Percentiles rank a stretch among this genome's conserved stretches.
phyloP scores from a whole-genome alignment of 2,797 vertebrate species.

The Sebastiscus tertius region DNA sequence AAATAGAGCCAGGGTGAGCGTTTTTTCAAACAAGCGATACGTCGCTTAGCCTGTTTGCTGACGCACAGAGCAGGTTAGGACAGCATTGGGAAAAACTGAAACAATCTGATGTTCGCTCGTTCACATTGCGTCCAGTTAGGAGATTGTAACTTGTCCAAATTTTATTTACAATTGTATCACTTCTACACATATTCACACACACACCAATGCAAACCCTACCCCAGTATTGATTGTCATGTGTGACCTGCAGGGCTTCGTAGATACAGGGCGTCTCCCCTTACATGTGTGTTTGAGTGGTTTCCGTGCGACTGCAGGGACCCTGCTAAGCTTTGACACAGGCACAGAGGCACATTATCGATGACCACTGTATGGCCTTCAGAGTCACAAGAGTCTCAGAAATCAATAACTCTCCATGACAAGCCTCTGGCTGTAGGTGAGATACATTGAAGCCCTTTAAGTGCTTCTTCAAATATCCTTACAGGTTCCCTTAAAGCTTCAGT shows the following conservation, averaged over 20 bases:
- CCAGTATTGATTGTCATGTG: neutral
- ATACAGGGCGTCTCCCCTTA: neutral
- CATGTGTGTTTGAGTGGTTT: neutral
- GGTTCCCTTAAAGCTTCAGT: neutral
- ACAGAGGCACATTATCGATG: constrained; percentile 3
- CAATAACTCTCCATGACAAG: neutral
- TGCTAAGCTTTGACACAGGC: neutral
- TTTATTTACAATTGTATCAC: too few species aligned
- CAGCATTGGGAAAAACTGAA: too few species aligned
- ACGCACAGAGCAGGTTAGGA: too few species aligned
- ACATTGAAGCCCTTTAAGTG: neutral
- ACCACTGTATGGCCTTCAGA: neutral
- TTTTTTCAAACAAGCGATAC: too few species aligned
- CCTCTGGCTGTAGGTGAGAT: neutral
- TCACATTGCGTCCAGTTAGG: too few species aligned
- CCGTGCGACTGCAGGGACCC: neutral
- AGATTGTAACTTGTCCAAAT: too few species aligned
- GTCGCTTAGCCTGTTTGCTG: too few species aligned
- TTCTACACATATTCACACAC: too few species aligned
- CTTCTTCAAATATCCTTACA: neutral
- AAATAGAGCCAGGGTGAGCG: too few species aligned
- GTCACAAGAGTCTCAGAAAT: neutral
- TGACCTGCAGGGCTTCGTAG: neutral
- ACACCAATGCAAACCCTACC: neutral
- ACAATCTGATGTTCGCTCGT: too few species aligned